Conservation (phyloP, 2,888 invertebrate genomes). For the Hypolimnas misippus region DNA sequence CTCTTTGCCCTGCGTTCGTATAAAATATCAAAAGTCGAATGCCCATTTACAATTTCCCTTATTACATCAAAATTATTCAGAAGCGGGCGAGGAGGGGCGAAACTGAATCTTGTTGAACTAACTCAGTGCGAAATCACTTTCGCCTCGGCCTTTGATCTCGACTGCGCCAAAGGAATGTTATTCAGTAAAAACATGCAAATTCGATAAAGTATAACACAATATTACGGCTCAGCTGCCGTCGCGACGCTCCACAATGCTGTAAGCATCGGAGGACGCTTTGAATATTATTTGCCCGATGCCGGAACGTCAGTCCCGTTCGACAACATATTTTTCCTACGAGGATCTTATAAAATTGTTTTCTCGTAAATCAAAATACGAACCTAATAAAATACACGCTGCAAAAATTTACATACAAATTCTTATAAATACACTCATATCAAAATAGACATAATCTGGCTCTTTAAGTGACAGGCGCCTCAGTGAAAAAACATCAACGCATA, state of each 20-base stretch:
- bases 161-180: conserved; percentile 82
- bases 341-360: background rate
- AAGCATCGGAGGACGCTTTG: conserved; percentile 57
- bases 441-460: background rate
- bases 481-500: background rate
- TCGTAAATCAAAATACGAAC: background rate
- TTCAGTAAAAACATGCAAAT: conserved; percentile 85
- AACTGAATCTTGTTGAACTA: conserved; percentile 82
- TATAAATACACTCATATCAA: background rate
- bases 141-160: conserved; percentile 80
- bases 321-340: conserved; percentile 11
- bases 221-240: conserved; percentile 70
- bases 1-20: conserved; percentile 40
- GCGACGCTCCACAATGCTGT: conserved; percentile 57
- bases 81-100: conserved; percentile 69
- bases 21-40: conserved; percentile 66
- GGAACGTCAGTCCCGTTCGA: conserved; percentile 17
- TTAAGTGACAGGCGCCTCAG: background rate
- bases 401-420: background rate
- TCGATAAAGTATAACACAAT: conserved; percentile 84
- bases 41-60: conserved; percentile 79
- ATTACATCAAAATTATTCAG: conserved; percentile 81
- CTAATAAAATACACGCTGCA: background rate
- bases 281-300: conserved; percentile 59
- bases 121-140: conserved; percentile 84